These are phyloP conservation scores for Coryphaenoides rupestris DNA, from an alignment of 2,113 vertebrate genomes.

Conservation along the genomic window DNA sequence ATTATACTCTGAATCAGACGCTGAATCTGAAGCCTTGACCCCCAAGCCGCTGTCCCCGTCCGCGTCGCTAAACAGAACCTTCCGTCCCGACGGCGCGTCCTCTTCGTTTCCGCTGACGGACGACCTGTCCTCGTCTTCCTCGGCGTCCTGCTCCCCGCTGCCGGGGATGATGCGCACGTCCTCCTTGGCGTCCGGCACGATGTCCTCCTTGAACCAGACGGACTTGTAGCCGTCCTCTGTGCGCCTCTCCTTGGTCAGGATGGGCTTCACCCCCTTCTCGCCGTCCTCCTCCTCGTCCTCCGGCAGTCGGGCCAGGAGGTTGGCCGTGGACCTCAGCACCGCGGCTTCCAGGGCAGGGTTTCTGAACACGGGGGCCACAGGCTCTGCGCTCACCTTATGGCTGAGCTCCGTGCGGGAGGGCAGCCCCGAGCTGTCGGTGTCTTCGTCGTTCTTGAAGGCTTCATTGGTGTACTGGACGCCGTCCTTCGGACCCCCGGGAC, in stretches of 20 bases:
- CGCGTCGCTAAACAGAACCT: constrained; percentile 31
- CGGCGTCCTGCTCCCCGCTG: constrained; percentile 46
- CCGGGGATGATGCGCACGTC: constrained; percentile 73
- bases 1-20: constrained; percentile 17
- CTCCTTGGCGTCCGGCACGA: constrained; percentile 69
- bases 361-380: not conserved
- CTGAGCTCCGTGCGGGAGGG: not conserved
- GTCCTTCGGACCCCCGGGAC: constrained; percentile 42
- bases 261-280: constrained; percentile 78
- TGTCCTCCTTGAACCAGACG: constrained; percentile 80
- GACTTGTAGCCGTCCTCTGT: constrained; percentile 78
- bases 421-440: constrained; percentile 26
- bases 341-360: not conserved
- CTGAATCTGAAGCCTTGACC: constrained; percentile 36
- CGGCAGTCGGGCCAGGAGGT: not conserved
- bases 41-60: constrained; percentile 53
- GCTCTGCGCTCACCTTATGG: no score
- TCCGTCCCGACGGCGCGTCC: not conserved
- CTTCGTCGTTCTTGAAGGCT: constrained; percentile 57
- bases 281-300: constrained; percentile 38
- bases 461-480: constrained; percentile 67
- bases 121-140: constrained; percentile 41
- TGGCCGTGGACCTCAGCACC: not conserved
- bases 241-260: constrained; percentile 76
- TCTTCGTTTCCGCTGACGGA: constrained; percentile 5